phyloP scores from a whole-genome alignment of 2,113 vertebrate species.

The Scytalopus superciliaris region DNA sequence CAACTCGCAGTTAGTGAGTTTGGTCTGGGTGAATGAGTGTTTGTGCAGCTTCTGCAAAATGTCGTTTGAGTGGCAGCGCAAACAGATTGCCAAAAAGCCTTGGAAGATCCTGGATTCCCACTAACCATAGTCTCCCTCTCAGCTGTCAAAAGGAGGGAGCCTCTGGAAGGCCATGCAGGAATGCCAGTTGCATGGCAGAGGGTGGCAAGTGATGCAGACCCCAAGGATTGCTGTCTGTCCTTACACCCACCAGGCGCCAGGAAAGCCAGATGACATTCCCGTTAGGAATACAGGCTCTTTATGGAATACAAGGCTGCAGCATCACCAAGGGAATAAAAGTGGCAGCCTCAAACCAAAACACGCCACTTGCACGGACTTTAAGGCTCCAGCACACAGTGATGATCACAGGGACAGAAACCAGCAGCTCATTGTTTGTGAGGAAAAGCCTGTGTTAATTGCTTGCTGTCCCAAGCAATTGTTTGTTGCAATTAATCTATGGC shows the following conservation, averaged over 20 bases:
- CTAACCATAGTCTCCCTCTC: accelerated
- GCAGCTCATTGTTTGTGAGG: not conserved
- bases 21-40: not conserved
- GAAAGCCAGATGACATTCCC: not conserved
- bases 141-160: not conserved
- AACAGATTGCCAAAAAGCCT: not conserved
- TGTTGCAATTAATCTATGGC: not conserved
- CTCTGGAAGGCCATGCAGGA: accelerated
- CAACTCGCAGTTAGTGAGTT: not conserved
- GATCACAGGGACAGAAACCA: not conserved
- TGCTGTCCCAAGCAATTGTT: not conserved
- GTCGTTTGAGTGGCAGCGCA: not conserved
- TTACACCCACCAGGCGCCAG: accelerated
- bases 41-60: not conserved
- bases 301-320: not conserved
- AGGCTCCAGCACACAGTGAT: not conserved
- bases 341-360: not conserved
- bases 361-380: accelerated
- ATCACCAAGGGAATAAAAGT: not conserved
- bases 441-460: not conserved
- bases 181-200: not conserved
- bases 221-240: accelerated
- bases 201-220: accelerated
- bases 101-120: not conserved
- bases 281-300: not conserved